These are phyloP conservation scores for Pangasianodon hypophthalmus DNA, from an alignment of 2,113 vertebrate species.

Conservation along the genomic window DNA sequence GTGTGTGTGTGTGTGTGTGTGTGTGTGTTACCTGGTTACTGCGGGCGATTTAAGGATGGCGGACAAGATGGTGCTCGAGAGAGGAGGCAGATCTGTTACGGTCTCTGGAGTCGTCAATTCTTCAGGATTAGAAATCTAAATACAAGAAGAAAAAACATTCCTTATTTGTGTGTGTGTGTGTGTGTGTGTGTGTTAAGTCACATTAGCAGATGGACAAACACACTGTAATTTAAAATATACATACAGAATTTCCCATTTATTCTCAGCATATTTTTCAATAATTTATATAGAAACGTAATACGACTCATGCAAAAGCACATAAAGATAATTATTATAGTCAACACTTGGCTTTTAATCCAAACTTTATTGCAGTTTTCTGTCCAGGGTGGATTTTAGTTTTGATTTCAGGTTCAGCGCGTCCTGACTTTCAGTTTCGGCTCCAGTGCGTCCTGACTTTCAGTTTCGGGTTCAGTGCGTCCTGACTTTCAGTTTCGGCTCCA, in stretches of 20 bases:
- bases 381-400: too few relatives aligned
- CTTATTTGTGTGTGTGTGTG: background rate
- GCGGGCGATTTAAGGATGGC: constrained; percentile 75
- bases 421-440: too few relatives aligned
- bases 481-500: too few relatives aligned
- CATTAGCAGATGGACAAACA: background rate
- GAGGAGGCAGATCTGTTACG: constrained; percentile 81
- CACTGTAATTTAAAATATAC: too few relatives aligned
- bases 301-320: background rate
- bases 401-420: too few relatives aligned
- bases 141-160: background rate
- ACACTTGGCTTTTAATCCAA: background rate
- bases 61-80: constrained; percentile 80
- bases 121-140: constrained; percentile 69
- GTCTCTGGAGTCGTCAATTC: constrained; percentile 73
- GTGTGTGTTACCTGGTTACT: constrained; percentile 77
- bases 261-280: too few relatives aligned
- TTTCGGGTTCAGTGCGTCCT: too few relatives aligned
- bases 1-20: constrained; percentile 1
- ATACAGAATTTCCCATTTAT: too few relatives aligned
- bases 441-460: too few relatives aligned
- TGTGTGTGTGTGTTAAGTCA: background rate
- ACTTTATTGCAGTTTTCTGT: too few relatives aligned
- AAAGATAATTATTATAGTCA: background rate
- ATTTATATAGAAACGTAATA: too few relatives aligned